Evolutionary conservation across 2,113 vertebrate species (phyloP).

Genomic region (Myanophis thanlyinensis): DNA sequence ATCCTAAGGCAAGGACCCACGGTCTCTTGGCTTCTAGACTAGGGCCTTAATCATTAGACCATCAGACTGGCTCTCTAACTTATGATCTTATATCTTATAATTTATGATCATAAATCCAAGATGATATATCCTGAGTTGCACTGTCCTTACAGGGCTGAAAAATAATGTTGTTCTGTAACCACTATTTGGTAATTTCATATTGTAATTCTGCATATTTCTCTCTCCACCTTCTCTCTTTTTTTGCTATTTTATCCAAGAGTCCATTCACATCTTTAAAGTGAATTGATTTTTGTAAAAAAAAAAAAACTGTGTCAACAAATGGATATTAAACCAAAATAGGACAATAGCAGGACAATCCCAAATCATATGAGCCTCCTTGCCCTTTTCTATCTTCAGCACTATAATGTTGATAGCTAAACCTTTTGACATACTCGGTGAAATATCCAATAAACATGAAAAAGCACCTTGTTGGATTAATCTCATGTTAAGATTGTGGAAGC

Average conservation of each 20-base stretch:
- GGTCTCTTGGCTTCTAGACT: too few relatives aligned
- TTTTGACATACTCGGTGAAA: background rate
- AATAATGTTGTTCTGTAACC: background rate
- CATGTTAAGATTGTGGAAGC: background rate
- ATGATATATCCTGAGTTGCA: background rate
- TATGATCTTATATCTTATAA: too few relatives aligned
- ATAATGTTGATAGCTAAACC: background rate
- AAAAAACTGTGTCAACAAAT: background rate
- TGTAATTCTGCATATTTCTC: background rate
- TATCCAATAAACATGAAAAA: background rate
- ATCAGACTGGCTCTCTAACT: background rate
- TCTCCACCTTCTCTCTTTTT: background rate
- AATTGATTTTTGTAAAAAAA: background rate
- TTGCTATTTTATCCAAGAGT: background rate
- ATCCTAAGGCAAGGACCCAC: background rate
- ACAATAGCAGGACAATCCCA: background rate
- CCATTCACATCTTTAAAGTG: background rate
- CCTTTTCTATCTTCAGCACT: background rate
- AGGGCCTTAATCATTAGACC: background rate
- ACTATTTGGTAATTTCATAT: background rate
- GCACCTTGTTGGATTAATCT: background rate
- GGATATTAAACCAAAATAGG: background rate
- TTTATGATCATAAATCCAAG: background rate
- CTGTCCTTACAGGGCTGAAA: background rate
- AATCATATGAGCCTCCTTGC: background rate